Evolutionary conservation across 2,888 invertebrate genomes (phyloP).

Genomic region (Epirrhoe alternata): DNA sequence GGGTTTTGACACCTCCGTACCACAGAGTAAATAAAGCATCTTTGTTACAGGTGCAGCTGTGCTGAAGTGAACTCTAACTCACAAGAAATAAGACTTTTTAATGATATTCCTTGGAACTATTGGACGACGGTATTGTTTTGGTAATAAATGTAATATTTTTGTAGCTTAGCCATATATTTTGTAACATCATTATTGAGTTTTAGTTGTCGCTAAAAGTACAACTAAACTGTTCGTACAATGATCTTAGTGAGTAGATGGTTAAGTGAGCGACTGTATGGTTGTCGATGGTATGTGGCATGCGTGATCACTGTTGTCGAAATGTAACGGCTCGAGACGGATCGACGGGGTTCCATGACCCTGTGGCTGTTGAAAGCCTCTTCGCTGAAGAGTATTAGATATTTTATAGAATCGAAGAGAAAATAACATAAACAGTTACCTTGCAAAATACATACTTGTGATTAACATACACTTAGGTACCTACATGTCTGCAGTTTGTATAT

Average conservation of each 20-base stretch:
- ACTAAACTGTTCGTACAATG: background rate
- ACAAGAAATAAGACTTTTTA: constrained; percentile 1
- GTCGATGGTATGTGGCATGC: constrained; percentile 21
- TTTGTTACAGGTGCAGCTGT: constrained; percentile 37
- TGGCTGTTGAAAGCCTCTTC: background rate
- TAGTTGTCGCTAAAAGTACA: too few relatives aligned
- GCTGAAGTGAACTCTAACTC: constrained; percentile 11
- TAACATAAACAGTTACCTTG: background rate
- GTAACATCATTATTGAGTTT: background rate
- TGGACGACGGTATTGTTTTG: constrained; percentile 6
- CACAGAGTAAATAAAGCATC: constrained; percentile 14
- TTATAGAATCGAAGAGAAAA: background rate
- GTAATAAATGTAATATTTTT: background rate
- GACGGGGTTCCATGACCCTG: constrained; percentile 19
- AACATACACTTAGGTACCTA: background rate
- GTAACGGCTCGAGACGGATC: constrained; percentile 37
- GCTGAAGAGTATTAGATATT: background rate
- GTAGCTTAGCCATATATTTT: too few relatives aligned
- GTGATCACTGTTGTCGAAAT: constrained; percentile 55
- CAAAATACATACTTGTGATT: background rate
- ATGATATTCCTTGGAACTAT: constrained; percentile 20
- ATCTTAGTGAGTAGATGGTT: background rate
- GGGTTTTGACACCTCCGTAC: constrained; percentile 32
- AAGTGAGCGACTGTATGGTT: background rate
- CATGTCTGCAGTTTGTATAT: background rate